Conservation (phyloP, 2,113 vertebrate species). For the Tyrannus savana region DNA sequence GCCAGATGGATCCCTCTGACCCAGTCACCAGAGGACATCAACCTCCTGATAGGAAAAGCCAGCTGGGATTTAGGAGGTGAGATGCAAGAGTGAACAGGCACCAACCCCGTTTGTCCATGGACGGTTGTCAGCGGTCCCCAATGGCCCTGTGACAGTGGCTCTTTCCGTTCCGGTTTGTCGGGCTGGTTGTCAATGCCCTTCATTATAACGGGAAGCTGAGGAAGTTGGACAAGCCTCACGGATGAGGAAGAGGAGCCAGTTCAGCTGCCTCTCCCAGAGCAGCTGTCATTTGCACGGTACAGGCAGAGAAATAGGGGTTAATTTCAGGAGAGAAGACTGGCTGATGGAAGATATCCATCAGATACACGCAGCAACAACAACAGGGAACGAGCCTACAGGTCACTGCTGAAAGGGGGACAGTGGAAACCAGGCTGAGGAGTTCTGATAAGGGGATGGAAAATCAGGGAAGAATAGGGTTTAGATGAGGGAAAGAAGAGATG, state of each 20-base stretch:
- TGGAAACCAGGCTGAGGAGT: not conserved
- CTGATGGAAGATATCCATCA: not conserved
- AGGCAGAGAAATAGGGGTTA: not conserved
- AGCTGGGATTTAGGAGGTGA: not conserved
- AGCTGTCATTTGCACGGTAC: not conserved
- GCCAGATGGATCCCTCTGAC: not conserved
- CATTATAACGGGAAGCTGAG: not conserved
- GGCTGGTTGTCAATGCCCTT: not conserved
- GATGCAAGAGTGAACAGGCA: not conserved
- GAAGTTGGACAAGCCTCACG: not conserved
- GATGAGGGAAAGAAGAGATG: not conserved
- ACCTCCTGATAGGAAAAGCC: not conserved
- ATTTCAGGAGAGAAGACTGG: not conserved
- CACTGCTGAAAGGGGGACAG: accelerated
- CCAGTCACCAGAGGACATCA: not conserved
- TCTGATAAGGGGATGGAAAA: not conserved
- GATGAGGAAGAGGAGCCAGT: not conserved
- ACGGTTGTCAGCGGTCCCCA: not conserved
- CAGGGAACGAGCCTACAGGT: not conserved
- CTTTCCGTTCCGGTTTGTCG: accelerated
- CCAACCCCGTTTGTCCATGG: accelerated
- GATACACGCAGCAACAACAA: not conserved
- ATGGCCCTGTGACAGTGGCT: not conserved
- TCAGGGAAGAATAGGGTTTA: not conserved
- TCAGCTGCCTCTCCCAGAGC: not conserved